Conservation (phyloP, 2,113 vertebrate species). For the Grammomys dolichurus region DNA sequence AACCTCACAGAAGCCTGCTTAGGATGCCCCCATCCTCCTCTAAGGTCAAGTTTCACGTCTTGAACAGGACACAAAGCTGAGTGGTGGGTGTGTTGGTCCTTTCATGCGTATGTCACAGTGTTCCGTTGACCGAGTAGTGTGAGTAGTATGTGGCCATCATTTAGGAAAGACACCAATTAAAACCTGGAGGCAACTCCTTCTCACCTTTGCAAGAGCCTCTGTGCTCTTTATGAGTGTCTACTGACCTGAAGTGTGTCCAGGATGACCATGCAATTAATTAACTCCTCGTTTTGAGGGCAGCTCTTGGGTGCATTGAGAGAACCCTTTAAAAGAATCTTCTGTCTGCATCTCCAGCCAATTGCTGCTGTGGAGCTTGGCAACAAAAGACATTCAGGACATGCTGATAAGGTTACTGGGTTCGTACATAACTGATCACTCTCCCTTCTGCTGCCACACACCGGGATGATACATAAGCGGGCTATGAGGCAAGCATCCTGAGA, state of each 20-base stretch:
- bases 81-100: neutral
- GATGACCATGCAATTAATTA: neutral
- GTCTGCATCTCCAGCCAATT: neutral
- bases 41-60: neutral
- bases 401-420: neutral
- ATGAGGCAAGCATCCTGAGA: neutral
- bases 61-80: neutral
- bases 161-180: neutral
- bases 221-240: neutral
- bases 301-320: neutral
- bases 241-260: neutral
- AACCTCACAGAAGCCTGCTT: neutral
- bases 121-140: neutral
- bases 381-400: neutral
- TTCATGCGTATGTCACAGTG: fast-evolving
- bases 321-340: neutral
- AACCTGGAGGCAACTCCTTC: neutral
- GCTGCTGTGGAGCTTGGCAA: neutral
- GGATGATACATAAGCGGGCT: fast-evolving
- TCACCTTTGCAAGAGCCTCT: neutral
- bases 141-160: neutral
- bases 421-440: neutral
- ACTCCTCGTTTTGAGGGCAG: neutral
- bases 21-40: neutral
- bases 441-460: fast-evolving